Base-by-base conservation (phyloP, 1,140 invertebrate genomes). In the Chymomyza costata region DNA sequence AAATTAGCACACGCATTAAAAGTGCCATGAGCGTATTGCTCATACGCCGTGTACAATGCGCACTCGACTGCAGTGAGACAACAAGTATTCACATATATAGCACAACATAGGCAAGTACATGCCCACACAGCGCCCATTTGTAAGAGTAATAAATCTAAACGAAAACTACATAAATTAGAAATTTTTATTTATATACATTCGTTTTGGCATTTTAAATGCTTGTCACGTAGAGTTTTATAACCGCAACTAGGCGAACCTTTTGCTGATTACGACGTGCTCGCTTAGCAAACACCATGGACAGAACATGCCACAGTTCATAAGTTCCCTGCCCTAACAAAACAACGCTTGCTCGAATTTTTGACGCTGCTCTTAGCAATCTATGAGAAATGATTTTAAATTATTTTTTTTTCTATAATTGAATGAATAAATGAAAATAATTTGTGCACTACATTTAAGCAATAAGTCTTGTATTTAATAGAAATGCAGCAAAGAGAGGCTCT, bases 201-300 rank as follows among this genome's bases (percentile, higher is more conserved):
- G 47, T 48, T 64, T 66, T n/a, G 54, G 15, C 28, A 40, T 28
- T 31, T 31, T 62, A 34, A 32, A 76, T 76, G 62, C 37, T 34
- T 38, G 58, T 78, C 71, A 76, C 71, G 71, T 76, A 61, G 57
- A 51, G 57, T 54, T 71, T 76, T 76, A 76, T 69, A 71, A 52
- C 71, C 71, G 51, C 71, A 76, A 80, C 71, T 71, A 76, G 66
- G 63, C 71, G 71, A 78, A 76, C 71, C 71, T 76, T 76, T 76
- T 76, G 71, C 71, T 76, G 71, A 76, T 76, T 76, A 76, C 56
- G 73, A 76, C 71, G 71, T 76, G 71, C 78, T 71, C 71, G 71
- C 78, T 71, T 66, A 57, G 52, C 35, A 35, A 46, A n/a, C 31
- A 38, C 17, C 50, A 37, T 37, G 43, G 17, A 13, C n/a, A 21